Conservation (phyloP, 2,888 invertebrate species). For the Drosophila infuscata region DNA sequence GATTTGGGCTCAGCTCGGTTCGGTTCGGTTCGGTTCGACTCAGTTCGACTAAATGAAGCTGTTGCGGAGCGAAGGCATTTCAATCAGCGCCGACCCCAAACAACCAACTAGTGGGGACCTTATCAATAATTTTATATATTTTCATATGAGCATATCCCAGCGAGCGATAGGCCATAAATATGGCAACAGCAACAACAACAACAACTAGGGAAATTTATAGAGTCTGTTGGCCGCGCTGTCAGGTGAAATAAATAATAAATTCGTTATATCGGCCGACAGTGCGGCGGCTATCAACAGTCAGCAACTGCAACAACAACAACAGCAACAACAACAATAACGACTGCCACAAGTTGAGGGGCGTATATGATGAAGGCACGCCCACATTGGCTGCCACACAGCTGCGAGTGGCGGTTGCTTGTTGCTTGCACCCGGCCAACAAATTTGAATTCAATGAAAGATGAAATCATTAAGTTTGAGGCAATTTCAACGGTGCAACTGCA, state of each 20-base stretch:
- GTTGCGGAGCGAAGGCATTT: slow-evolving; percentile 67
- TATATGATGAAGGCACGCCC: slow-evolving; percentile 68
- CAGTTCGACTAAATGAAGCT: slow-evolving; percentile 81
- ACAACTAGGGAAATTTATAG: slow-evolving; percentile 82
- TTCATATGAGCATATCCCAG: slow-evolving; percentile 25
- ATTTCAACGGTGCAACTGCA: slow-evolving; percentile 40
- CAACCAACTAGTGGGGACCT: slow-evolving; percentile 30
- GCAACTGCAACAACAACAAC: slow-evolving; percentile 11
- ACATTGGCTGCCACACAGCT: slow-evolving; percentile 59
- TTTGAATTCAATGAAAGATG: slow-evolving; percentile 83
- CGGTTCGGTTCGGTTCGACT: background rate
- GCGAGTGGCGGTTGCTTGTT: slow-evolving; percentile 36
- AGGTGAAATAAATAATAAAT: slow-evolving; percentile 85
- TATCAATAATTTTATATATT: slow-evolving; percentile 62
- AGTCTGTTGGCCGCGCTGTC: slow-evolving; percentile 84
- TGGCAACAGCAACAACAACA: slow-evolving; percentile 7
- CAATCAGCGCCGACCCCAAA: slow-evolving; percentile 62
- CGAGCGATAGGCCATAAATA: slow-evolving; percentile 60
- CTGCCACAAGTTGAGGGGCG: slow-evolving; percentile 55
- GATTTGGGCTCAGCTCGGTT: background rate
- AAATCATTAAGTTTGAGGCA: slow-evolving; percentile 82
- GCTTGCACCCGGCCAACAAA: slow-evolving; percentile 59
- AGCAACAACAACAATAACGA: slow-evolving; percentile 24
- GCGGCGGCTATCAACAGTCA: slow-evolving; percentile 65
- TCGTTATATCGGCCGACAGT: slow-evolving; percentile 79